Base-by-base conservation (phyloP, 2,888 invertebrate species). In the Agonopterix subpropinquella region DNA sequence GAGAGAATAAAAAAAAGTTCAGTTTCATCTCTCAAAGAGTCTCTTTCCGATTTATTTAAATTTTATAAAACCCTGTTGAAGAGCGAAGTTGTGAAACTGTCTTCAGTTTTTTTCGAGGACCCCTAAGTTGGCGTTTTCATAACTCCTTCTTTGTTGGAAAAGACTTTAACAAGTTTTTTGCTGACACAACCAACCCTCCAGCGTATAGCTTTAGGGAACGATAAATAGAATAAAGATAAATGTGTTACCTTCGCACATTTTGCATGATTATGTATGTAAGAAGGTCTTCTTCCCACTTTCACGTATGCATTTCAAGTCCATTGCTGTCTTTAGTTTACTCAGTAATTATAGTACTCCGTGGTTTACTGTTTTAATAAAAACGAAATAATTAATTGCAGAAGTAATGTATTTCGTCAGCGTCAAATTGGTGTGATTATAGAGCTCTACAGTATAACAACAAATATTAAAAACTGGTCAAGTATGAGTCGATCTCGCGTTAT, bases 121-220 rank as follows among this genome's bases (percentile, higher is more conserved):
- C 77, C 76, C 61, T 74, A 84, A 85, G 73, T 85, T 81, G 67
- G 72, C 77, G 70, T 78, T 84, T 83, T 83, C 78, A 80, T 80
- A 85, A 85, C 82, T 84, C 83, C 76, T 79, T 77, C 73, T 73
- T 79, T 73, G 69, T 67, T 65, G 62, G 65, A 61, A 28, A 66
- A 68, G 78, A 78, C 72, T 80, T 80, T 76, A 69, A 72, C 73
- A 80, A 84, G 77, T 80, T 81, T 83, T 70, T 61, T 57, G 78
- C 77, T 80, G 80, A 80, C 75, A 70, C 68, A 74, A 73, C 74
- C 74, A 72, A 65, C 62, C 60, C 64, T 53, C 46, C 53, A 43
- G 46, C 47, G 50, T 53, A 50, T 56, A 43, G 57, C 58, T 56
- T 57, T 54, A 47, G 49, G 53, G 48, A 48, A 53, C 53, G 56